Base-by-base conservation (phyloP, 2,113 vertebrate species). In the Myrmecobius fasciatus region DNA sequence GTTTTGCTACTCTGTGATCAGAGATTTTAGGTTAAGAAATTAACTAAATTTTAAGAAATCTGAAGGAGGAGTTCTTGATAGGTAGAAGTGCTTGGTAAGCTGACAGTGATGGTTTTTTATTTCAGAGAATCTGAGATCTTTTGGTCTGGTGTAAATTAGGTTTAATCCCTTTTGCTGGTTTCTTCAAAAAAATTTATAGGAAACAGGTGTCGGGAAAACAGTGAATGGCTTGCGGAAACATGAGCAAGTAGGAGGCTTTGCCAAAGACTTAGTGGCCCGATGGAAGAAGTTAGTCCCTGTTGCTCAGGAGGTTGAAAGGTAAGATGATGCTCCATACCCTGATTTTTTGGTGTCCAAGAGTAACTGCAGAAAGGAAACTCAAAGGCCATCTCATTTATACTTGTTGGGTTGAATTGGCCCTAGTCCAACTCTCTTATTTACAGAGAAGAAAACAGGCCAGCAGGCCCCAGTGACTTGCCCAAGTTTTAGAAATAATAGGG, bases 221-320 rank as follows among this genome's bases (percentile, higher is more conserved):
- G 99, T 99, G 96, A 99, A 99, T 97, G 99, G 99, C n/a, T 98
- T 99, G n/a, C 98, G 99, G 96, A 99, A 99, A 95, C 99, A 99
- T 0, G 99, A 99, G 83, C 94, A 98, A 0, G 99, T 99, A 0
- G 99, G 99, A 89, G 99, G 98, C 24, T 97, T 99, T 60, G 99
- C 99, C 0, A 99, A 99, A 98, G 98, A 97, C 96, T 98, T 99
- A 0, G 99, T 99, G 56, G 99, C 99, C 93, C 99, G 99, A 97
- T 99, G 99, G 99, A 99, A 99, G 98, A 99, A 99, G 96, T 98
- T 99, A 94, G 99, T 99, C 96, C 99, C 99, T 0, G 99, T 99
- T 96, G 98, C 99, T 25, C 99, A 99, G 47, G 98, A 99, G 96
- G 93, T 97, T 51, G 99, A 99, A 67, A 98, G 99, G 99, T 99